These are phyloP conservation scores for Verasper variegatus DNA, from an alignment of 2,113 vertebrate genomes.

Conservation along the genomic window DNA sequence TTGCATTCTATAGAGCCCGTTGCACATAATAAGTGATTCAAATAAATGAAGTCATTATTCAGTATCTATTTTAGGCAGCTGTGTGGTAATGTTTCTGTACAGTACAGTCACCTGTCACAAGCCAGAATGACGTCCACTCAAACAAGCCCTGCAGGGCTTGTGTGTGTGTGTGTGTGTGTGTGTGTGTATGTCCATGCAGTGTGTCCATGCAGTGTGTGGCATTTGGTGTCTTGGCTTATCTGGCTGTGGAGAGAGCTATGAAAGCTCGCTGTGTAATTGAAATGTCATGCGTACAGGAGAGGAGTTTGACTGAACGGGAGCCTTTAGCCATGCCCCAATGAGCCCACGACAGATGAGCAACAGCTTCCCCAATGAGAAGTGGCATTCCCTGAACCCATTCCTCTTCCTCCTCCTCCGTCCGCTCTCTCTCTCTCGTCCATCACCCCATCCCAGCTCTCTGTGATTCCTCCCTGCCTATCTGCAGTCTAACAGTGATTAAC, in stretches of 20 bases:
- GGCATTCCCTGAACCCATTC: conserved; percentile 71
- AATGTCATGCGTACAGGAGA: conserved; percentile 83
- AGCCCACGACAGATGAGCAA: conserved; percentile 80
- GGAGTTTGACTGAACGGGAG: conserved; percentile 76
- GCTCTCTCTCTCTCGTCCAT: conserved; percentile 44
- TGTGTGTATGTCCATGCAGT: neutral
- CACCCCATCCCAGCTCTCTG: conserved; percentile 47
- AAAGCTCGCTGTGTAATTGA: conserved; percentile 81
- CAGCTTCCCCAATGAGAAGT: conserved; percentile 75
- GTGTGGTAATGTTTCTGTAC: conserved; percentile 29
- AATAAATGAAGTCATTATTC: conserved; percentile 38
- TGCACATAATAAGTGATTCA: conserved; percentile 15
- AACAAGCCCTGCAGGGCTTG: conserved; percentile 40
- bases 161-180: conserved; percentile 24
- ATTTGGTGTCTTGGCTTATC: conserved; percentile 69
- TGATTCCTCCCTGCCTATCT: conserved; percentile 65
- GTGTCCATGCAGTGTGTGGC: conserved; percentile 52
- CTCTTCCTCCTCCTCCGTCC: conserved; percentile 49
- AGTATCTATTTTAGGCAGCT: conserved; percentile 33
- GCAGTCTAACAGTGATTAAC: conserved; percentile 79
- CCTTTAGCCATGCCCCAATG: conserved; percentile 80
- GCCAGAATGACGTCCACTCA: conserved; percentile 46
- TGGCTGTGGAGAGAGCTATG: conserved; percentile 74
- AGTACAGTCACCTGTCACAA: conserved; percentile 50
- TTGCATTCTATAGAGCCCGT: neutral